Evolutionary conservation across 2,888 invertebrate species (phyloP).

Genomic region (Unio pictorum): DNA sequence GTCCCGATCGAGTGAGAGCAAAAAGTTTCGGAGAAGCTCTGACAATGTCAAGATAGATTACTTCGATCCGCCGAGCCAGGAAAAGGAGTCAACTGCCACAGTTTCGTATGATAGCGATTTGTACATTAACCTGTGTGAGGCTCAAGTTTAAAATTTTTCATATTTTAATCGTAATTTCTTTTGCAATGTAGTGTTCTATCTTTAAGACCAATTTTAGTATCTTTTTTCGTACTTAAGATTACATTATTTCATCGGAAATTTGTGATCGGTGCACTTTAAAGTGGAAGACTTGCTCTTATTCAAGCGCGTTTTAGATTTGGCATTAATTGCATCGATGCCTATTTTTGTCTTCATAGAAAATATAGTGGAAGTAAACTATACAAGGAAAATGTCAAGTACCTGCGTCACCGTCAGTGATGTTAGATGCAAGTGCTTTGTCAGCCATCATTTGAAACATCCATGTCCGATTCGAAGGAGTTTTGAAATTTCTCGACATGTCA

Average conservation of each 20-base stretch:
- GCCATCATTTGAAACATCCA: no score
- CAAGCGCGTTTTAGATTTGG: no score
- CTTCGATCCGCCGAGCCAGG: slow-evolving; percentile 66
- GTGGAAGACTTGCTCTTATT: no score
- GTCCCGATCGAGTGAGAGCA: slow-evolving; percentile 37
- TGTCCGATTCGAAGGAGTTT: no score
- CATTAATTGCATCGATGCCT: no score
- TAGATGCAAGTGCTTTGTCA: no score
- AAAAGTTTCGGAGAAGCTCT: slow-evolving; percentile 57
- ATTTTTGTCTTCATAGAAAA: no score
- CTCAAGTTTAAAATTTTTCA: slow-evolving; percentile 53
- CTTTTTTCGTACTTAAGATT: neutral
- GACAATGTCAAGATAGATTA: slow-evolving; percentile 58
- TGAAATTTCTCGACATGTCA: no score
- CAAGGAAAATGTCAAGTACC: no score
- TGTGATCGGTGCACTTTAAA: no score
- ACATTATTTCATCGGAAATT: neutral
- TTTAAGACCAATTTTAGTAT: neutral
- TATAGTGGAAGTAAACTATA: no score
- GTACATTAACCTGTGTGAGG: slow-evolving; percentile 65
- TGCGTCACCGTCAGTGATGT: no score
- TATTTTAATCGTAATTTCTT: neutral
- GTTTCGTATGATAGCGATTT: slow-evolving; percentile 66
- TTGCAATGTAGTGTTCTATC: neutral
- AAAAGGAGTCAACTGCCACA: slow-evolving; percentile 66